Evolutionary conservation across 2,113 vertebrate species (phyloP), one percentile per base, ranked within the genome.

Genomic region (Trichomycterus rosablanca): DNA sequence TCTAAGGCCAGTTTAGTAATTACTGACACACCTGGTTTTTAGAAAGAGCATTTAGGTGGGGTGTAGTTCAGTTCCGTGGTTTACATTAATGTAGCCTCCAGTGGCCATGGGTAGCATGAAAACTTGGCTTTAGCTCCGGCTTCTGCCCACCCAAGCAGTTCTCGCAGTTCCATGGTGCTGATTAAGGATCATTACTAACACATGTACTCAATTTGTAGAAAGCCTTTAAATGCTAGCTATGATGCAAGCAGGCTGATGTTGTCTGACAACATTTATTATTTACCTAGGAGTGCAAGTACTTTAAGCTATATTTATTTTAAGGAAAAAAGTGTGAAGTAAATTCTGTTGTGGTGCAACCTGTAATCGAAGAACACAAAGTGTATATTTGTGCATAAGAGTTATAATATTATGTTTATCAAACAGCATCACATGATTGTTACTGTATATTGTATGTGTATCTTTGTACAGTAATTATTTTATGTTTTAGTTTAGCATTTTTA

Each of bases 301-400:
- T 72, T 49, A 59, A 54, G 71, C 66, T 18, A 78, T 84, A 82
- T 84, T 84, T 84, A 83, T 84, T 68, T 83, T 80, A 68, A 75
- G 78, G 71, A 70, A 71, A n/a, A 63, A 82, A 78, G 71, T 63
- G 72, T 81, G 76, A 81, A 79, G 74, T 79, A 68, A 67, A 78
- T 76, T 49, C 46, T 76, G 59, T 67, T 77, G 74, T 79, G 57
- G 83, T 67, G 80, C 83, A 26, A 44, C 79, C 58, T 88, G 69
- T 86, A 80, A 80, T 81, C 71, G 74, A 78, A 76, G 28, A 78
- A 34, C 83, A 82, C 86, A n/a, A n/a, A 86, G 28, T 91, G 88
- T 91, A 87, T 80, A 89, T 89, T 89, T 93, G 87, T 94, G 83
- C 78, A 87, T 89, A 91, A 88, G 84, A 89, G 79, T 86, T 83